Conservation (phyloP, 2,113 vertebrate genomes). For the Cheilinus undulatus region DNA sequence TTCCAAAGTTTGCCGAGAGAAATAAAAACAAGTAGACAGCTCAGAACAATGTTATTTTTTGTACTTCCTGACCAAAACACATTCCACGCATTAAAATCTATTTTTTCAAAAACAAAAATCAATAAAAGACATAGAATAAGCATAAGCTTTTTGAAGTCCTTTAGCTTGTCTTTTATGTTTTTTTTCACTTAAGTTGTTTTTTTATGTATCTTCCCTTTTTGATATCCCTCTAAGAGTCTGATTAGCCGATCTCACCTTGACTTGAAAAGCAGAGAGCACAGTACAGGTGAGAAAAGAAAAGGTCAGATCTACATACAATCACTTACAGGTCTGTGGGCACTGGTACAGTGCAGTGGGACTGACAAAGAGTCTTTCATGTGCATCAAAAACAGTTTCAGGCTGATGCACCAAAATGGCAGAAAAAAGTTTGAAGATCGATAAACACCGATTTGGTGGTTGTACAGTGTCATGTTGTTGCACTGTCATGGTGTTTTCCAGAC, state of each 20-base stretch:
- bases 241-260: constrained; percentile 86
- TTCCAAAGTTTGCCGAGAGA: constrained; percentile 77
- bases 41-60: constrained; percentile 89
- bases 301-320: constrained; percentile 91
- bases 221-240: constrained; percentile 79
- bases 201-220: constrained; percentile 66
- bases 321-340: constrained; percentile 92
- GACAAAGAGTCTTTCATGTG: constrained; percentile 90
- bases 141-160: constrained; percentile 85
- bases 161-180: constrained; percentile 61
- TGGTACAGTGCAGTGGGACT: constrained; percentile 93
- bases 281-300: constrained; percentile 88
- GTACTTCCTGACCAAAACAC: constrained; percentile 91
- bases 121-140: constrained; percentile 91
- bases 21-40: constrained; percentile 86
- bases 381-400: constrained; percentile 75
- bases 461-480: constrained; percentile 62
- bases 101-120: constrained; percentile 87
- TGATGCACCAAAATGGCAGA: constrained; percentile 74
- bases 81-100: constrained; percentile 92
- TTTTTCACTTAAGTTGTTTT: constrained; percentile 48
- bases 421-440: constrained; percentile 55
- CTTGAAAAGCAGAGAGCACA: constrained; percentile 88
- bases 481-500: constrained; percentile 58
- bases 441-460: constrained; percentile 59